Conservation (phyloP, 64 coral and sea anemone genomes). For the Anthopleura sola region DNA sequence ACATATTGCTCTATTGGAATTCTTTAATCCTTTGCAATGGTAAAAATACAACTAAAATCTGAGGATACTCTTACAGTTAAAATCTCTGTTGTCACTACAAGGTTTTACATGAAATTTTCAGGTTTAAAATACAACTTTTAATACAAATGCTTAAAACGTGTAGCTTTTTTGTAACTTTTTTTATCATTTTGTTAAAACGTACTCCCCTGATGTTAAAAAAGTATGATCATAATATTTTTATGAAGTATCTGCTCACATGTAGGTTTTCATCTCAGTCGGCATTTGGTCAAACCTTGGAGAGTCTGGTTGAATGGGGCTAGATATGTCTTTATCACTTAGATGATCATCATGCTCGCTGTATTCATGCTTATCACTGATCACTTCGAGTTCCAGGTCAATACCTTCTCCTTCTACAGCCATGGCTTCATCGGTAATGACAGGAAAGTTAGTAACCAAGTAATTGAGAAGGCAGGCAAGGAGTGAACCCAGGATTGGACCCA, state of each 20-base stretch:
- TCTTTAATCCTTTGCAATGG: too few species aligned
- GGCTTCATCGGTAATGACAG: neutral
- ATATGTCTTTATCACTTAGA: neutral
- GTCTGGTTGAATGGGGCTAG: neutral
- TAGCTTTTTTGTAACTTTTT: too few species aligned
- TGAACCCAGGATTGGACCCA: neutral
- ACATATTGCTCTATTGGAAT: too few species aligned
- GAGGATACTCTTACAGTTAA: too few species aligned
- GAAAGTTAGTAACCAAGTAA: neutral
- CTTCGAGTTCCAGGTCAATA: neutral
- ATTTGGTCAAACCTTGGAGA: neutral
- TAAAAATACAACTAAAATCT: too few species aligned
- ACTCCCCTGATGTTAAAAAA: too few species aligned
- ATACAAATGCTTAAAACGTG: too few species aligned
- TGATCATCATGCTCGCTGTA: neutral
- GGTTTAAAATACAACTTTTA: too few species aligned
- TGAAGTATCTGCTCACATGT: neutral
- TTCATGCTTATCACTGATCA: neutral
- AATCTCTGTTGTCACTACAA: too few species aligned
- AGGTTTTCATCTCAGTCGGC: slow-evolving; percentile 2
- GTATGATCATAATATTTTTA: too few species aligned
- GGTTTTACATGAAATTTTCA: too few species aligned
- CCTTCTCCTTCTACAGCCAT: neutral
- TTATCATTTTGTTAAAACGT: too few species aligned
- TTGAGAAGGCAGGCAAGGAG: neutral